Conservation (phyloP, 2,888 invertebrate genomes). For the Kuschelorhynchus macadamiae region DNA sequence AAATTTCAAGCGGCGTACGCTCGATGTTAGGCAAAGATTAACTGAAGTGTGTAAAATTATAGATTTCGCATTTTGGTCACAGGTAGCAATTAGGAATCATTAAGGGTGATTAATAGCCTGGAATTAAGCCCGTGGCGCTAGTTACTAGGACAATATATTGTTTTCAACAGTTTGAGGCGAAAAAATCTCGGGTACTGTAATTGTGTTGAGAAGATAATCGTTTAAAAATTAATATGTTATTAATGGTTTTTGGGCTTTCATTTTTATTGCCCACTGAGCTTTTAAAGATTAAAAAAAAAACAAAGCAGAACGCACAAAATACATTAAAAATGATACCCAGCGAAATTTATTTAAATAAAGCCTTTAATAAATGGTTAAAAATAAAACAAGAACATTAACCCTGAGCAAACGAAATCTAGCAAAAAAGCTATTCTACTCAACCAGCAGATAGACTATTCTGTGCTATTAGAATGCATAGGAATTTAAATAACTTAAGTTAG, state of each 20-base stretch:
- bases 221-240: not conserved
- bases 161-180: slow-evolving; percentile 4
- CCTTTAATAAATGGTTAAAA: no score
- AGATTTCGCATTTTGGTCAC: slow-evolving; percentile 35
- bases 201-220: not conserved
- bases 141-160: slow-evolving; percentile 12
- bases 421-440: no score
- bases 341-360: no score
- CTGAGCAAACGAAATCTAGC: no score
- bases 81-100: slow-evolving; percentile 40
- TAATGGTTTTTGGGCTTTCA: no score
- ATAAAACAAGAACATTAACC: no score
- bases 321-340: no score
- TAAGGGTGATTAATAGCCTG: slow-evolving; percentile 41
- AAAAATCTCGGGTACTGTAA: slow-evolving; percentile 11
- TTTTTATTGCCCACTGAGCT: not conserved
- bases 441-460: no score
- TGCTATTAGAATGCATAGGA: no score
- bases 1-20: slow-evolving; percentile 17
- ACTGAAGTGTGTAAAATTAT: slow-evolving; percentile 40
- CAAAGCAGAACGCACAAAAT: no score
- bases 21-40: slow-evolving; percentile 21
- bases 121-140: slow-evolving; percentile 1
- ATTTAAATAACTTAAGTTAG: no score
- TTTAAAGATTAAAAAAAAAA: no score